A percentile compares a stretch with the other conserved stretches of the same genome.
Conservation (phyloP, 2,113 vertebrate genomes). For the Galemys pyrenaicus region DNA sequence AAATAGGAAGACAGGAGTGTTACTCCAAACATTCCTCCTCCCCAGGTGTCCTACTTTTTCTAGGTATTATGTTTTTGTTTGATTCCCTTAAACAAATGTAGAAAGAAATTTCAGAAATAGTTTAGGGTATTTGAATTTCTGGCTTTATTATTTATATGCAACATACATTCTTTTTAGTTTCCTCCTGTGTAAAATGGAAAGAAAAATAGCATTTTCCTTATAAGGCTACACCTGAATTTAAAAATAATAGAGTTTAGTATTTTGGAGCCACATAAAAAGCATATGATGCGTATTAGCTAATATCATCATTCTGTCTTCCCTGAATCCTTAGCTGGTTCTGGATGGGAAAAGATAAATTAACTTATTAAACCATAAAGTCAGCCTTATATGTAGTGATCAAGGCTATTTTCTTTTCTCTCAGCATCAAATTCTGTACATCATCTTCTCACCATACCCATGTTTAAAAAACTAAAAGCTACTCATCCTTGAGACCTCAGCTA, state of each 20-base stretch:
- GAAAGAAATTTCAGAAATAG: neutral
- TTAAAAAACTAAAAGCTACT: neutral
- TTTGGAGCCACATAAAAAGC: neutral
- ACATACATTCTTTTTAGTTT: neutral
- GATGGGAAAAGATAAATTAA: neutral
- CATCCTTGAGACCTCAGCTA: neutral
- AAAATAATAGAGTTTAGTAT: neutral
- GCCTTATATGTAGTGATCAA: neutral
- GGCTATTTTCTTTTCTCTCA: neutral
- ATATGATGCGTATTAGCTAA: neutral
- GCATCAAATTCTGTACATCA: neutral
- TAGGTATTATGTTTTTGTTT: neutral
- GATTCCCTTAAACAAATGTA: neutral
- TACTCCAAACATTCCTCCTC: neutral
- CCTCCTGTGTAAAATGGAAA: neutral
- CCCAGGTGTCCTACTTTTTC: neutral
- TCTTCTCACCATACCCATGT: neutral
- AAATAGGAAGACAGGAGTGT: neutral
- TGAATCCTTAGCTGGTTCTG: neutral
- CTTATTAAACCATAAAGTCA: neutral
- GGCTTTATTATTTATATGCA: neutral
- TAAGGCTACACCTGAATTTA: neutral
- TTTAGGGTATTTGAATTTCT: neutral
- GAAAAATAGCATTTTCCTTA: neutral
- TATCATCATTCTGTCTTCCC: neutral